These are phyloP conservation scores for Coreius guichenoti DNA, from an alignment of 2,797 vertebrate species.

Conservation along the genomic window DNA sequence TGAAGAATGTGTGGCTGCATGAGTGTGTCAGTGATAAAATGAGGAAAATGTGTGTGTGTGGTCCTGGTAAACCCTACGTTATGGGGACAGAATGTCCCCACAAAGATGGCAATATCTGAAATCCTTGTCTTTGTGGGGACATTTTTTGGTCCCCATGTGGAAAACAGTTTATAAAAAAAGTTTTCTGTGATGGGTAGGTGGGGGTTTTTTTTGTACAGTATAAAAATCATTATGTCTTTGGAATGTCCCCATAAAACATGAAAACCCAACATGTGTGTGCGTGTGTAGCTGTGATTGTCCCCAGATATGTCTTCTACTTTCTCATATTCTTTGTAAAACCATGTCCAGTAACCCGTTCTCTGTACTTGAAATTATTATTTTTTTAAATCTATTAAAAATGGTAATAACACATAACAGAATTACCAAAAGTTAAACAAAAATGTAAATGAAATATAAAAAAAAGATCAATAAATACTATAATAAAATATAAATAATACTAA, in stretches of 20 bases:
- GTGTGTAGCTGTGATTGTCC: not conserved
- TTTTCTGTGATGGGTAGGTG: not conserved
- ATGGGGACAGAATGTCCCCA: not conserved
- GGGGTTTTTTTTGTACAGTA: no score
- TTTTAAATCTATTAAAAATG: not conserved
- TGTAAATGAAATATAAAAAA: not conserved
- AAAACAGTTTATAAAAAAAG: no score
- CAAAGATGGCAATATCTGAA: no score
- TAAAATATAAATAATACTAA: not conserved
- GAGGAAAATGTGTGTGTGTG: constrained; percentile 46
- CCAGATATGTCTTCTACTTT: not conserved
- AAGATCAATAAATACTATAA: not conserved
- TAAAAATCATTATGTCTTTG: no score
- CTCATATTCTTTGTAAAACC: no score
- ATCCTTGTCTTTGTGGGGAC: not conserved
- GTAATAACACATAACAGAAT: not conserved
- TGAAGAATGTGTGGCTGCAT: constrained; percentile 60
- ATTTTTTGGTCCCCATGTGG: no score
- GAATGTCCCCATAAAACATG: no score
- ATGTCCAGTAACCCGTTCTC: not conserved
- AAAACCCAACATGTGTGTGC: not conserved
- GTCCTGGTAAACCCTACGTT: not conserved
- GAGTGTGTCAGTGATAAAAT: constrained; percentile 61
- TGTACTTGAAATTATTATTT: no score
- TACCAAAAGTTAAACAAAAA: not conserved